Conservation (phyloP, 2,797 vertebrate genomes). For the Neopelma chrysocephalum region DNA sequence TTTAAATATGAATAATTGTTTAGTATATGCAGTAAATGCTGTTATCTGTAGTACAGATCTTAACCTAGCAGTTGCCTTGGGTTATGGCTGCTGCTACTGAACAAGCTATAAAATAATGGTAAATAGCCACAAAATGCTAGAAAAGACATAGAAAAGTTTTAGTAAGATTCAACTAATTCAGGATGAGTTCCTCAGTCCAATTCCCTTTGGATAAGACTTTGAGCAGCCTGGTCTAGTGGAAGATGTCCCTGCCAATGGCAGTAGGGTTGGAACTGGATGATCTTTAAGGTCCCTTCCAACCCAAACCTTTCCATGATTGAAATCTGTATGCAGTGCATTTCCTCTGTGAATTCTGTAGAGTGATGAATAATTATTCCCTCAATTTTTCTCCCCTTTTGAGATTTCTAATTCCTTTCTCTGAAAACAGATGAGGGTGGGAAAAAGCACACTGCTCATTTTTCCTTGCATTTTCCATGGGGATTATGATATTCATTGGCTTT, state of each 20-base stretch:
- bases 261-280: accelerated
- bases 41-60: neutral
- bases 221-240: neutral
- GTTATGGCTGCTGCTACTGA: neutral
- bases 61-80: neutral
- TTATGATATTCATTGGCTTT: neutral
- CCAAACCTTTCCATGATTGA: neutral
- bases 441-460: neutral
- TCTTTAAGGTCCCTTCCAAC: neutral
- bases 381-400: neutral
- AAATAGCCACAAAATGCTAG: neutral
- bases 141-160: neutral
- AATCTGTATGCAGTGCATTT: neutral
- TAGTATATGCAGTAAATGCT: neutral
- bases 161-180: neutral
- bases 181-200: neutral
- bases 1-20: neutral
- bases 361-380: slow-evolving; percentile 9
- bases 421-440: neutral
- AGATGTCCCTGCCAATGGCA: neutral
- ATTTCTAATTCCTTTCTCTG: neutral
- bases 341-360: neutral
- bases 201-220: neutral
- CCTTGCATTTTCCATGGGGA: neutral
- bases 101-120: neutral